Percentiles rank a stretch among this genome's conserved stretches.
Conservation (phyloP, 2,113 vertebrate species). For the Varanus salvator region DNA sequence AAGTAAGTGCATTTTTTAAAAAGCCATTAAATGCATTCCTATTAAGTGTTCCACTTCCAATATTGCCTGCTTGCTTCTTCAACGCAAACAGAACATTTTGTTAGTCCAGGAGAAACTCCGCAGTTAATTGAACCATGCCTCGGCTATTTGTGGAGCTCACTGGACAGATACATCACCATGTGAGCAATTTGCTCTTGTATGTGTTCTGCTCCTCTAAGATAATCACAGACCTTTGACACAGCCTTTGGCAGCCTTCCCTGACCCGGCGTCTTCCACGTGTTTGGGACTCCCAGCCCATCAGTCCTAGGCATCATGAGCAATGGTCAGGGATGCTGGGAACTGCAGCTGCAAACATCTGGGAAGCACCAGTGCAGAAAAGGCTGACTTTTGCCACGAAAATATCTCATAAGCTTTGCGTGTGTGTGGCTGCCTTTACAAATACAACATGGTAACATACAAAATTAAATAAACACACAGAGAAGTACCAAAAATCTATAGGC, state of each 20-base stretch:
- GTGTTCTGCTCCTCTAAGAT: neutral
- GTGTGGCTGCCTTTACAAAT: no score
- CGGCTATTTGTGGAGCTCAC: neutral
- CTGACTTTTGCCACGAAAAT: neutral
- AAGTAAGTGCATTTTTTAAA: constrained; percentile 56
- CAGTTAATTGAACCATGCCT: constrained; percentile 24
- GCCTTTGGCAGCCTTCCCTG: no score
- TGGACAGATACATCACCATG: neutral
- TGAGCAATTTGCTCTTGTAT: neutral
- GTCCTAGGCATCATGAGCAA: no score
- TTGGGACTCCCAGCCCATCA: no score
- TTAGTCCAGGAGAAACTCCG: constrained; percentile 13
- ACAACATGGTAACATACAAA: no score
- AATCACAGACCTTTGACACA: neutral
- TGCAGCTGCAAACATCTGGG: no score
- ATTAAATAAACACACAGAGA: no score
- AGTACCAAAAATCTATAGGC: no score
- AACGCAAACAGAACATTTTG: constrained; percentile 7
- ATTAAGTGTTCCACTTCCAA: constrained; percentile 63
- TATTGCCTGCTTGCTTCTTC: constrained; percentile 62
- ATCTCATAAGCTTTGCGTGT: neutral
- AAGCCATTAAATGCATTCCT: constrained; percentile 13
- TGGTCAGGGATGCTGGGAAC: no score
- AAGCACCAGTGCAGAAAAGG: no score
- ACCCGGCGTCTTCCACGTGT: no score